Base-by-base conservation (phyloP, 1,140 invertebrate genomes). In the Trichoplusia ni region DNA sequence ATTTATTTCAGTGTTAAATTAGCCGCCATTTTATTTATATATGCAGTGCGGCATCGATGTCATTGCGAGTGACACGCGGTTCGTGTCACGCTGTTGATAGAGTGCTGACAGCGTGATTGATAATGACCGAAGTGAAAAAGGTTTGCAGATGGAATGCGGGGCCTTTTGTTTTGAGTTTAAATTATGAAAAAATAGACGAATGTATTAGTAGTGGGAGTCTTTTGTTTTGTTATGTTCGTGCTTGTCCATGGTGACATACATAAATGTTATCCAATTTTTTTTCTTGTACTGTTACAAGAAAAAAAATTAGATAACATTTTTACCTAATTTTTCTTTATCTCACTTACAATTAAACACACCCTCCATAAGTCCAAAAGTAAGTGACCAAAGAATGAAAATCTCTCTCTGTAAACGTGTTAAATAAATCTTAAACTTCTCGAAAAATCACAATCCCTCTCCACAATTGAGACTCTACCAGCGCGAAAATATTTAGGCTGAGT, bases 21-120 rank as follows among this genome's bases (percentile, higher is more conserved):
- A 59, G 37, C 54, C 23, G 16, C 16, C 37, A 38, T 59, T 38
- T 59, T 18, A 16, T 44, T 59, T 42, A 58, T 58, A 23, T 42
- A 42, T 59, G 54, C 19, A 38, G 14, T 9, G 23, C 38, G 4
- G 35, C 38, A 42, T 59, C 13, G 40, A 42, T 13, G 27, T 18
- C 46, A 49, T 31, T 14, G 46, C 21, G 46, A n/a, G n/a, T n/a
- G 46, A 29, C 46, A 44, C 40, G 23, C 44, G 46, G 25, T 9
- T 11, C 6, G 46, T 49, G 25, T 49, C 46, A 31, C 46, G 46
- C 46, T 8, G 25, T 49, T 49, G 46, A 49, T 44, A 40, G 54
- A 53, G 49, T 53, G 49, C 49, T 23, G 49, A 53, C 49, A 49
- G 11, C 46, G 46, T 49, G 46, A 49, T 49, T 49, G 46, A 49